These are phyloP conservation scores for Corydoras maculifer DNA, from an alignment of 2,113 vertebrate species.

Conservation along the genomic window DNA sequence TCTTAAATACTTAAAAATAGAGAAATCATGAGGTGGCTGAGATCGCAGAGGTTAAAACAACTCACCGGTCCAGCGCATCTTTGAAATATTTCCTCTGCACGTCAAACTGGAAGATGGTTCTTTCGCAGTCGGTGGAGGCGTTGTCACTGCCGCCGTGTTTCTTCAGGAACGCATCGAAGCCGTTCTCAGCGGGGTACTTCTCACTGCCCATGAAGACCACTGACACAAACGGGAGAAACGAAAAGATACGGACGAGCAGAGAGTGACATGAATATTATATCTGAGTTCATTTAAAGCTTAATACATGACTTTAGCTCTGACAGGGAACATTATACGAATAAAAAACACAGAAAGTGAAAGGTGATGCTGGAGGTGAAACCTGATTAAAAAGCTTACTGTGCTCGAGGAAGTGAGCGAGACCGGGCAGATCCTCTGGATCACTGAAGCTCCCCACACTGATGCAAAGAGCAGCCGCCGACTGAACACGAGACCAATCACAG, in stretches of 20 bases:
- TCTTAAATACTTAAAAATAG: too few species aligned
- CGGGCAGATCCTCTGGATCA: conserved; percentile 89
- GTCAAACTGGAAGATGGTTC: conserved; percentile 93
- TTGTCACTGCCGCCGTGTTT: conserved; percentile 92
- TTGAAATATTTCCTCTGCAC: conserved; percentile 89
- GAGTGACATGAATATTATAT: neutral
- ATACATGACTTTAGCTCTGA: too few species aligned
- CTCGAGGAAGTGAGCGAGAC: conserved; percentile 95
- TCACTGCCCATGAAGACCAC: conserved; percentile 99
- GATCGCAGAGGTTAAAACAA: neutral
- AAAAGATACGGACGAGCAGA: neutral
- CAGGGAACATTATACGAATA: neutral
- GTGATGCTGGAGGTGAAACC: too few species aligned
- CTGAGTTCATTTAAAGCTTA: too few species aligned
- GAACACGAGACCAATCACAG: conserved; percentile 24
- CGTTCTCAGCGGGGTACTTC: conserved; percentile 92
- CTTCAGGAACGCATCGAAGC: conserved; percentile 92
- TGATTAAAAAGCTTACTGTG: conserved; percentile 76
- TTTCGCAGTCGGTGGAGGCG: conserved; percentile 91
- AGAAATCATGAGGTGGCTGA: neutral
- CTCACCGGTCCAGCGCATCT: conserved; percentile 87
- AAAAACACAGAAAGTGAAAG: neutral
- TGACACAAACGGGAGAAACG: conserved; percentile 45
- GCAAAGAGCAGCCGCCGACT: conserved; percentile 95
- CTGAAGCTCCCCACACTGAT: conserved; percentile 92